A percentile compares a stretch with the other conserved stretches of the same genome.
These are phyloP conservation scores for Psittacula cyanocephala DNA, from an alignment of 2,113 vertebrate genomes.

Conservation along the genomic window DNA sequence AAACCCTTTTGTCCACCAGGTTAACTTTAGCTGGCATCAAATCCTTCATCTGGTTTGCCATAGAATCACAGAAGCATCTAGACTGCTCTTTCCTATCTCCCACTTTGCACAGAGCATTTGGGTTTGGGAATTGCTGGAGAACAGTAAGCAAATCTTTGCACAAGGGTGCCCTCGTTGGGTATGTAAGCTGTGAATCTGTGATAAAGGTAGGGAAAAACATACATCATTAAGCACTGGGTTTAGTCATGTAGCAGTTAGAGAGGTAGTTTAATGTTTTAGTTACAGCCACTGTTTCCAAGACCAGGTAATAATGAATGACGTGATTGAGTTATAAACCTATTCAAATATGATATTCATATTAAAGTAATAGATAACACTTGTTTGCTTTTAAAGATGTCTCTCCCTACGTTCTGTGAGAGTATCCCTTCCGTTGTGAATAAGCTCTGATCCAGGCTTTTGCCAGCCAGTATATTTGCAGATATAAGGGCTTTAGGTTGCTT, in stretches of 20 bases:
- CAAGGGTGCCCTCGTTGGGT: not conserved
- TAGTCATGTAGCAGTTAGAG: not conserved
- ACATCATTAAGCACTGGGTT: rapidly evolving
- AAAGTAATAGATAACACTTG: not conserved
- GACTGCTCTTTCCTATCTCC: not conserved
- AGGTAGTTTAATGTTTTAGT: not conserved
- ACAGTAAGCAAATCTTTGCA: not conserved
- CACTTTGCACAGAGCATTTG: not conserved
- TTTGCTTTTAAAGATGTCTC: not conserved
- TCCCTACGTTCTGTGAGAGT: not conserved
- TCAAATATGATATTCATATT: not conserved
- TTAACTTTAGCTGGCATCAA: constrained; percentile 28
- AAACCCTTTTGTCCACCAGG: constrained; percentile 35
- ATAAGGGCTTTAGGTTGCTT: not conserved
- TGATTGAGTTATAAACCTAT: not conserved
- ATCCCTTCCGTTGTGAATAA: not conserved
- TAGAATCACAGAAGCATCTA: not conserved
- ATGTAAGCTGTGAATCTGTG: not conserved
- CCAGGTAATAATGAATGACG: not conserved
- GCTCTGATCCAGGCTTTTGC: not conserved
- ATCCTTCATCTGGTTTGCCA: constrained; percentile 7
- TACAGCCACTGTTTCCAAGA: not conserved
- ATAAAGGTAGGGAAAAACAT: not conserved
- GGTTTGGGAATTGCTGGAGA: not conserved
- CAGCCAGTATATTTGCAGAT: not conserved